Percentiles rank a stretch among this genome's conserved stretches.
Conservation (phyloP, 2,113 vertebrate species). For the Melospiza georgiana region DNA sequence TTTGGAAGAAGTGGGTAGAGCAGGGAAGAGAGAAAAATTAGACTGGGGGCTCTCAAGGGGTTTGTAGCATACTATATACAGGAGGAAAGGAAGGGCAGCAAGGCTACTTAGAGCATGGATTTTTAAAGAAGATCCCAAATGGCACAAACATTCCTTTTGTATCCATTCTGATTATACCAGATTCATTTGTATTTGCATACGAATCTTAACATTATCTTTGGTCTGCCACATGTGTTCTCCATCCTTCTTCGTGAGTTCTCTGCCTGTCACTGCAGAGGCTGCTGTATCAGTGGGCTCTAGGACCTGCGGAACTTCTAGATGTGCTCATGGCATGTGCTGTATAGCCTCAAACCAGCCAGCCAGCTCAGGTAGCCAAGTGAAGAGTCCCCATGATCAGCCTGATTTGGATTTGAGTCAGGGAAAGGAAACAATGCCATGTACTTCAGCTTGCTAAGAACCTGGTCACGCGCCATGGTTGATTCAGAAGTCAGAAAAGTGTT, state of each 20-base stretch:
- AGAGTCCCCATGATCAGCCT: not conserved
- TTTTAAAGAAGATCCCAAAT: not conserved
- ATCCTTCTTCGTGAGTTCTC: not conserved
- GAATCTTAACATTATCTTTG: not conserved
- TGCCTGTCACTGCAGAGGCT: not conserved
- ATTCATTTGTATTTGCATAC: not conserved
- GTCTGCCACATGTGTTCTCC: not conserved
- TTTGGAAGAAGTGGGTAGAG: not conserved
- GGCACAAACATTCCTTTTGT: not conserved
- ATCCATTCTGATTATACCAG: not conserved
- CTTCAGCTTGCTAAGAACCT: not conserved
- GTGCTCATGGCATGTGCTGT: not conserved
- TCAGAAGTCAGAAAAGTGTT: slow-evolving; percentile 2
- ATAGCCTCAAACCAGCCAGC: not conserved
- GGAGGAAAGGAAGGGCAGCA: not conserved
- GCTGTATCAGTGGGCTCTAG: not conserved
- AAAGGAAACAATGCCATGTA: not conserved
- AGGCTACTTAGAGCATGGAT: not conserved
- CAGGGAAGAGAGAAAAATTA: not conserved
- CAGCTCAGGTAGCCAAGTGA: not conserved
- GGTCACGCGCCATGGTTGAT: not conserved
- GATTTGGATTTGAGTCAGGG: not conserved
- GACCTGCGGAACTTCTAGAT: not conserved
- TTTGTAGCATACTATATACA: not conserved
- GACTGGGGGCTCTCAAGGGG: not conserved